Evolutionary conservation across 2,888 invertebrate species (phyloP).

Genomic region (Bombylius major): DNA sequence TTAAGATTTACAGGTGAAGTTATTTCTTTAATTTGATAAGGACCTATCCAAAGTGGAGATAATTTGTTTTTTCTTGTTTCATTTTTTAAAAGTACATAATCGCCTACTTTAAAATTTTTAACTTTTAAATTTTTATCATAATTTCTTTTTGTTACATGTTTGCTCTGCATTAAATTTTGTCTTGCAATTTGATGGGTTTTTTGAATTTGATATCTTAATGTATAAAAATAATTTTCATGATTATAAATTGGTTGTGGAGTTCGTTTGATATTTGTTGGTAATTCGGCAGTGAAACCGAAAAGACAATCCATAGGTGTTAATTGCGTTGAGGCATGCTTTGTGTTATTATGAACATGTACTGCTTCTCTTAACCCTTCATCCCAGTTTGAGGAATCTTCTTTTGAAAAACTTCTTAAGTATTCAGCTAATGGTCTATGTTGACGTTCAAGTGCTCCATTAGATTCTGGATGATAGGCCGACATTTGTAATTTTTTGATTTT

Average conservation of each 20-base stretch:
- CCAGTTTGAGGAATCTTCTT: too few relatives aligned
- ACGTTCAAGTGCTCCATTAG: too few relatives aligned
- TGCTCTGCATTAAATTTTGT: background rate
- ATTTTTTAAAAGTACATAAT: background rate
- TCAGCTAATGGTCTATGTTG: too few relatives aligned
- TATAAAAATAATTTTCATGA: background rate
- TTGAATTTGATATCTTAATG: background rate
- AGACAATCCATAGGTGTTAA: conserved; percentile 3
- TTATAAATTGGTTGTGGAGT: background rate
- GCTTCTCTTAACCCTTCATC: too few relatives aligned
- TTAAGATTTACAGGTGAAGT: too few relatives aligned
- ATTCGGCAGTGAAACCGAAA: background rate
- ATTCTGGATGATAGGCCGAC: too few relatives aligned
- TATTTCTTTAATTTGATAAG: background rate
- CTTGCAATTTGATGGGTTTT: background rate
- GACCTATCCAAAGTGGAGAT: background rate
- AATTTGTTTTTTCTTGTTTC: background rate
- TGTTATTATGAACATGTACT: too few relatives aligned
- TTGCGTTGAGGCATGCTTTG: background rate
- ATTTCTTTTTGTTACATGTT: background rate
- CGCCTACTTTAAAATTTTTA: background rate
- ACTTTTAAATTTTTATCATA: background rate
- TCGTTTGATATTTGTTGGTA: background rate
- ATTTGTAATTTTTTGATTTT: too few relatives aligned
- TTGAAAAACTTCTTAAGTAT: too few relatives aligned